phyloP scores from a whole-genome alignment of 2,888 invertebrate species.

The Aphrophora alni region DNA sequence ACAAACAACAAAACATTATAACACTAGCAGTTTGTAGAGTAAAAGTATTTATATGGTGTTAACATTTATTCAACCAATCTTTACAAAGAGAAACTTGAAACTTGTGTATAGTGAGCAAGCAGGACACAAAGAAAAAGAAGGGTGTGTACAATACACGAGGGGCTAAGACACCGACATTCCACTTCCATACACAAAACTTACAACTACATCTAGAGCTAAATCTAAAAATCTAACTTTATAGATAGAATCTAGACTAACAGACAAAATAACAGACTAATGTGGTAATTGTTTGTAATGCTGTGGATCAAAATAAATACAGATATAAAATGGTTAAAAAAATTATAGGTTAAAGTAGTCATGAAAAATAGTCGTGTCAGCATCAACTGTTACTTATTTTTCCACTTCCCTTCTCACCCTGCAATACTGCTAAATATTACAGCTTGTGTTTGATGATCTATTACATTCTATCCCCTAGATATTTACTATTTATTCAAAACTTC shows the following conservation, averaged over 20 bases:
- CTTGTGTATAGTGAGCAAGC: background rate
- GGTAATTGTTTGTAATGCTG: background rate
- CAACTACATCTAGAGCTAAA: conserved; percentile 4
- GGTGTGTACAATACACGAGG: background rate
- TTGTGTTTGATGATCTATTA: no score
- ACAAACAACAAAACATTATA: no score
- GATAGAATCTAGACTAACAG: background rate
- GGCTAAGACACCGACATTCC: conserved; percentile 34
- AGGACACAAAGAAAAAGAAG: conserved; percentile 16
- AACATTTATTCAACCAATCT: background rate
- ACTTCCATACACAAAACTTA: conserved; percentile 22
- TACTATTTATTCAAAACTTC: no score
- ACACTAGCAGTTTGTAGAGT: no score
- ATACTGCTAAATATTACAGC: no score
- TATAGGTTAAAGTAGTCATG: no score
- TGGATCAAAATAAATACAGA: background rate
- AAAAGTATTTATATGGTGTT: no score
- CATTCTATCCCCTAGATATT: no score
- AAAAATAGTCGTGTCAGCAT: no score
- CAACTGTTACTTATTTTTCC: no score
- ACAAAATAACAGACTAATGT: background rate
- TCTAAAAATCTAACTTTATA: background rate
- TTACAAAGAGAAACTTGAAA: background rate
- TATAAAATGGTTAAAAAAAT: background rate
- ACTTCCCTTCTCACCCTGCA: no score